Percentiles rank a stretch among this genome's conserved stretches.
phyloP scores from a whole-genome alignment of 2,888 invertebrate genomes.

The Ormyrus labotus region DNA sequence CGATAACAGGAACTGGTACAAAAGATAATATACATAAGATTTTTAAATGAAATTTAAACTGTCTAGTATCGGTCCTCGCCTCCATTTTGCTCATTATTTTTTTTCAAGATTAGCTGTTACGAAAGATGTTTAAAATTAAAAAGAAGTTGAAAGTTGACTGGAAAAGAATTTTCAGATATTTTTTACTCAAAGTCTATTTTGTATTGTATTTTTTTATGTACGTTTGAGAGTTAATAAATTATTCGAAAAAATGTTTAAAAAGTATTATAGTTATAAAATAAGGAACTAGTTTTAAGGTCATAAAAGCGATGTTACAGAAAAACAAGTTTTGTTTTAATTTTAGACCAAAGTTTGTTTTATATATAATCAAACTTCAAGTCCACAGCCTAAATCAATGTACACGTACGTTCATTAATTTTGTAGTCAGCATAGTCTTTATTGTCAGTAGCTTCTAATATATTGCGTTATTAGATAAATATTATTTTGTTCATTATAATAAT shows the following conservation, averaged over 20 bases:
- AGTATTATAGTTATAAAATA: constrained; percentile 27
- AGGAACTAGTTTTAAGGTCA: constrained; percentile 27
- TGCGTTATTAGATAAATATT: background rate
- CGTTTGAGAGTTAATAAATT: constrained; percentile 7
- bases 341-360: constrained; percentile 48
- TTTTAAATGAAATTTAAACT: no score
- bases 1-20: no score
- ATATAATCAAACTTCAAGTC: constrained; percentile 26
- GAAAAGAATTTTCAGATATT: constrained; percentile 39
- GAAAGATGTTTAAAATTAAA: constrained; percentile 6
- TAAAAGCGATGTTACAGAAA: constrained; percentile 23
- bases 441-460: background rate
- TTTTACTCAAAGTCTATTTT: constrained; percentile 49
- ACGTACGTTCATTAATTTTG: constrained; percentile 15
- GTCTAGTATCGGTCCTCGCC: constrained; percentile 27
- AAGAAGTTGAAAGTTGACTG: background rate
- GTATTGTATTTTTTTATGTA: constrained; percentile 49
- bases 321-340: constrained; percentile 20
- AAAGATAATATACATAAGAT: no score
- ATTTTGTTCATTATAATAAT: background rate
- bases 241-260: constrained; percentile 16
- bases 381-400: constrained; percentile 11
- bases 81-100: background rate
- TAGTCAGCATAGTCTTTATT: constrained; percentile 2
- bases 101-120: constrained; percentile 23